Evolutionary conservation across 2,113 vertebrate species (phyloP).

Genomic region (Sander lucioperca): DNA sequence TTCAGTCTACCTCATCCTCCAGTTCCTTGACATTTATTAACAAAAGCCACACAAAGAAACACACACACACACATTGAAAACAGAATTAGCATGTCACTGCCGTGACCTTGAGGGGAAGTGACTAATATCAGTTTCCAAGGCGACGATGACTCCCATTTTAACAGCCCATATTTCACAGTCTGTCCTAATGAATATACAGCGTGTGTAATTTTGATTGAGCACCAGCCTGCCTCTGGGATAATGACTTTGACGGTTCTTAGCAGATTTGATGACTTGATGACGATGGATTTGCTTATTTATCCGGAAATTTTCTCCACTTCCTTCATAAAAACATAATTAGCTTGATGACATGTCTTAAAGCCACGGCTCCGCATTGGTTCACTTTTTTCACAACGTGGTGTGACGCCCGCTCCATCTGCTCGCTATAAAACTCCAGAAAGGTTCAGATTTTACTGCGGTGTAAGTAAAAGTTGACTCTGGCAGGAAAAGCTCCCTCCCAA

Average conservation of each 20-base stretch:
- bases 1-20: constrained; percentile 43
- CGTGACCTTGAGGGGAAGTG: constrained; percentile 82
- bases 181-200: constrained; percentile 81
- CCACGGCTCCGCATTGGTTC: constrained; percentile 25
- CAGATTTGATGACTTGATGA: constrained; percentile 82
- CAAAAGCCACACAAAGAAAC: constrained; percentile 53
- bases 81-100: constrained; percentile 76
- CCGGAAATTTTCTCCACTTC: constrained; percentile 75
- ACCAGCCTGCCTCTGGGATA: constrained; percentile 75
- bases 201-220: constrained; percentile 85
- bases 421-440: constrained; percentile 37
- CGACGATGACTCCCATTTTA: constrained; percentile 80
- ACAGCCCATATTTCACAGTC: constrained; percentile 79
- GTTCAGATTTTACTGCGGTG: constrained; percentile 52
- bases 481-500: constrained; percentile 26
- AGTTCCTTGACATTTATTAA: constrained; percentile 41
- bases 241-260: constrained; percentile 81
- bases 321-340: constrained; percentile 80
- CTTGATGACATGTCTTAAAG: constrained; percentile 72
- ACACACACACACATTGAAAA: constrained; percentile 46
- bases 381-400: constrained; percentile 11
- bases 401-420: constrained; percentile 24
- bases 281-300: constrained; percentile 83
- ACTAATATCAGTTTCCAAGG: constrained; percentile 80
- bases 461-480: constrained; percentile 72